phyloP scores from a whole-genome alignment of 1,140 invertebrate genomes.

The Ooceraea biroi region DNA sequence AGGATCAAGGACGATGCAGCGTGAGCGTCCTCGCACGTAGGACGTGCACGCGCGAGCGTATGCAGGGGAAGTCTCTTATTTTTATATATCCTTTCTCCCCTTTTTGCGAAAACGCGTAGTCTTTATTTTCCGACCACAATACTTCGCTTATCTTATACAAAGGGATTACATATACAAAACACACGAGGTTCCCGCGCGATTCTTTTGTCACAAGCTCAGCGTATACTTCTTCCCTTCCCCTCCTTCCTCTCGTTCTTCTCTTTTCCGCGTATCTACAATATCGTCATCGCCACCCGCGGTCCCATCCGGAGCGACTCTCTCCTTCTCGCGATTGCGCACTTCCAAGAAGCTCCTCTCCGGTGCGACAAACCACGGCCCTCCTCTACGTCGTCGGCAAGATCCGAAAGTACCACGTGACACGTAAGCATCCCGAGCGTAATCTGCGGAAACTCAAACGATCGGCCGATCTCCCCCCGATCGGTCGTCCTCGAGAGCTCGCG shows the following conservation, averaged over 20 bases:
- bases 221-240: neutral
- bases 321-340: constrained; percentile 36
- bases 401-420: neutral
- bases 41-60: too few relatives aligned
- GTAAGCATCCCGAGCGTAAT: constrained; percentile 62
- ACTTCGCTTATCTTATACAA: constrained; percentile 70
- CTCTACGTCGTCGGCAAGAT: constrained; percentile 47
- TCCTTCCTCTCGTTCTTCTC: constrained; percentile 23
- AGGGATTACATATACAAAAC: constrained; percentile 77
- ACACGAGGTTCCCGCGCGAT: constrained; percentile 56
- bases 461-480: constrained; percentile 48
- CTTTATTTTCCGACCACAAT: constrained; percentile 71
- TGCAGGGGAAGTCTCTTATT: too few relatives aligned
- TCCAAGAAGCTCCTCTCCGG: constrained; percentile 27
- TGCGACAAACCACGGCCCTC: neutral
- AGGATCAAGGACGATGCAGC: neutral
- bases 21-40: too few relatives aligned
- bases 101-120: constrained; percentile 67
- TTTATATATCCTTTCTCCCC: neutral
- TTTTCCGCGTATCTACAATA: constrained; percentile 59
- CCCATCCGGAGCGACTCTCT: constrained; percentile 39
- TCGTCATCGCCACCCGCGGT: neutral
- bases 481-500: constrained; percentile 44
- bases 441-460: constrained; percentile 48
- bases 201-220: constrained; percentile 27